Base-by-base conservation (phyloP, 2,113 vertebrate species). In the Camelus dromedarius region DNA sequence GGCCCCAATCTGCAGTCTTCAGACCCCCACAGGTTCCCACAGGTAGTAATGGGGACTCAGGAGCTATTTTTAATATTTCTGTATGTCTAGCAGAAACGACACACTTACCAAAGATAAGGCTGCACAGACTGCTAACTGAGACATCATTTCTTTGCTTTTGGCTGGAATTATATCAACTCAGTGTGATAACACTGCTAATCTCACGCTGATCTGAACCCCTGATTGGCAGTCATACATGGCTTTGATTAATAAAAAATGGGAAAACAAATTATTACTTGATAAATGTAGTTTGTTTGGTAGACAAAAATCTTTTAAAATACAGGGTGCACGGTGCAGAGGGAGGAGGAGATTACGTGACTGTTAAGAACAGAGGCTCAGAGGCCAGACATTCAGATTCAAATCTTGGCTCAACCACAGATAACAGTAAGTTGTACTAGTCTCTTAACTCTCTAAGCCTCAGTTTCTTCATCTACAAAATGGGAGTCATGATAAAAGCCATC, bases 251-350 rank as follows among this genome's bases (percentile, higher is more conserved):
- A 97, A 95, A 96, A 96, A 93, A 95, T 87, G 79, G 82, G 92
- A 94, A 98, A 97, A 97, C 96, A 97, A 98, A 97, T 97, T 95
- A 97, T 91, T 80, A 75, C 89, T 93, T 96, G 96, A 97, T 97
- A 98, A 97, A 87, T 95, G 58, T 75, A 97, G 97, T 95, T 95
- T 89, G 77, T 91, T 95, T 95, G 82, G 73, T 46, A 94, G 96
- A 96, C 96, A 97, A 95, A 96, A 97, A 95, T 95, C 97, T 96
- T 93, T 80, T 35, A 79, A 96, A 96, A 96, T 83, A 75, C 0
- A 0, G n/a, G 48, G 42, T 54, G 13, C 42, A 8, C 0, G 3
- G 48, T n/a, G 1, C 58, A 58, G 84, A 91, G 14, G 76, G 81
- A 79, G 38, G 30, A 73, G 69, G 79, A 73, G 82, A 83, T 56